phyloP scores from a whole-genome alignment of 2,888 invertebrate genomes.

The Drosophila borealis region DNA sequence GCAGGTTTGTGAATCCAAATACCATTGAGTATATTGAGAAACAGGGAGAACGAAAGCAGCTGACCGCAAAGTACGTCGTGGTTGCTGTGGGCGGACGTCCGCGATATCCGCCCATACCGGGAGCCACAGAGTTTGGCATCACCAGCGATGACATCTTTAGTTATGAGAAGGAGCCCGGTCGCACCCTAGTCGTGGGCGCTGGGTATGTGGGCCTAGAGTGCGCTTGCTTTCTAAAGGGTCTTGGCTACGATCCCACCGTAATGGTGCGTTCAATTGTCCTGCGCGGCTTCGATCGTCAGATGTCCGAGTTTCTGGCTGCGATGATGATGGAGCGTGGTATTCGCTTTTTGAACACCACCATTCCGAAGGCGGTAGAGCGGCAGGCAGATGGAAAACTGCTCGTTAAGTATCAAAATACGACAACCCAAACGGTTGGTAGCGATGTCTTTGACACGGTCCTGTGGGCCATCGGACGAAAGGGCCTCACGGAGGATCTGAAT shows the following conservation, averaged over 20 bases:
- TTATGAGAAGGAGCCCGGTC: constrained; percentile 91
- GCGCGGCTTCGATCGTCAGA: constrained; percentile 96
- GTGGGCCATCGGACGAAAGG: constrained; percentile 92
- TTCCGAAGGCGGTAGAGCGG: constrained; percentile 90
- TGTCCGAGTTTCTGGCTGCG: constrained; percentile 90
- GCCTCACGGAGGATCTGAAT: constrained; percentile 90
- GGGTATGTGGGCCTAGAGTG: constrained; percentile 97
- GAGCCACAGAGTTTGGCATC: constrained; percentile 92
- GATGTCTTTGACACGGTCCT: constrained; percentile 93
- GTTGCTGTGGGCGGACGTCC: constrained; percentile 96
- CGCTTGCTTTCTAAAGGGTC: constrained; percentile 95
- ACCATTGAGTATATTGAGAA: constrained; percentile 90
- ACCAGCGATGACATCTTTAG: constrained; percentile 97
- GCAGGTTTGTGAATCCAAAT: constrained; percentile 90
- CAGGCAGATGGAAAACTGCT: constrained; percentile 88
- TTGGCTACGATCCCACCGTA: constrained; percentile 93
- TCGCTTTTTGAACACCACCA: constrained; percentile 89
- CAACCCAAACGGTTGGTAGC: constrained; percentile 84
- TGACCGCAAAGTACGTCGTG: constrained; percentile 91
- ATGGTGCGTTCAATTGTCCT: constrained; percentile 94
- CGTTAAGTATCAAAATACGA: constrained; percentile 87
- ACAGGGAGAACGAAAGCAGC: constrained; percentile 87
- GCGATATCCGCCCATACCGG: constrained; percentile 93
- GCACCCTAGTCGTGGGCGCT: constrained; percentile 94
- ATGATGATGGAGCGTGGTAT: constrained; percentile 93